Evolutionary conservation across 2,888 invertebrate species (phyloP).

Genomic region (Sabatieria punctata): DNA sequence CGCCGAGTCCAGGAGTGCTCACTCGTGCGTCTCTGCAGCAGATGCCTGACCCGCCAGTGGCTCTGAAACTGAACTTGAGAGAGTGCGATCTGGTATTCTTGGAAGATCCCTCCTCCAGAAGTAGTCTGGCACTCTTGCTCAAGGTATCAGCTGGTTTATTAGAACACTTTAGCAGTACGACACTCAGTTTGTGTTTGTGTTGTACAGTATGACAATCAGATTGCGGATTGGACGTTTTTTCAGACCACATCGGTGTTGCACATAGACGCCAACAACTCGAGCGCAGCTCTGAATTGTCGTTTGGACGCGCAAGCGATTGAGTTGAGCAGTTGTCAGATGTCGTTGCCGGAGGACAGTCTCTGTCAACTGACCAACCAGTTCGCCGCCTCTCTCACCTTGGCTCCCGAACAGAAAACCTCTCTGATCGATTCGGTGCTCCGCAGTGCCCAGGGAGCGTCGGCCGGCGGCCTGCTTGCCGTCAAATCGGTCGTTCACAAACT

Average conservation of each 20-base stretch:
- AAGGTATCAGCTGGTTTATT: no score
- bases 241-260: no score
- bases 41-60: conserved; percentile 29
- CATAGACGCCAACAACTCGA: no score
- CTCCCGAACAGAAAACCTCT: conserved; percentile 1
- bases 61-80: conserved; percentile 81
- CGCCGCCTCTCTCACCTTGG: conserved; percentile 16
- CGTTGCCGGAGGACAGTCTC: conserved; percentile 13
- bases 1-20: no score
- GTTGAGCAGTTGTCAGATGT: conserved; percentile 22
- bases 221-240: no score
- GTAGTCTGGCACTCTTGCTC: conserved; percentile 82
- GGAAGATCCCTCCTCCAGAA: conserved; percentile 67
- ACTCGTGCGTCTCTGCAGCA: no score
- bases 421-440: neutral
- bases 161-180: no score
- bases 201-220: no score
- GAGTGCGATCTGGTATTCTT: conserved; percentile 87
- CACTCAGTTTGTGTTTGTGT: no score
- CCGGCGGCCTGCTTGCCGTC: neutral
- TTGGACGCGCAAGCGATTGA: neutral
- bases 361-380: conserved; percentile 25
- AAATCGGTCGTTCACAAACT: neutral
- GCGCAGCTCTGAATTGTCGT: neutral
- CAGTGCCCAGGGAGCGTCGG: no score